phyloP scores from a whole-genome alignment of 2,888 invertebrate species.

The Machimus atricapillus region DNA sequence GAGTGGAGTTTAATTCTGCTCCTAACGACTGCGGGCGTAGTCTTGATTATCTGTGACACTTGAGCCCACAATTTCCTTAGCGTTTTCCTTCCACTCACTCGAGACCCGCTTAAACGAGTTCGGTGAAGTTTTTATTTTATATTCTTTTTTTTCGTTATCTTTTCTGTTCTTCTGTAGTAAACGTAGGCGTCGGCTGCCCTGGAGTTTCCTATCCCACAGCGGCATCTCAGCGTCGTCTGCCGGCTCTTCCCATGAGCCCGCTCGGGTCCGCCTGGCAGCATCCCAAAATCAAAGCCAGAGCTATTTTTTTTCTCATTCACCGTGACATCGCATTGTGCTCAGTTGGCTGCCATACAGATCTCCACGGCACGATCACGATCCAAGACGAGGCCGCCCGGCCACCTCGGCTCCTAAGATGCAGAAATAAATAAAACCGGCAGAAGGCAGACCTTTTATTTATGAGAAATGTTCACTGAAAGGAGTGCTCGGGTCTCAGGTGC shows the following conservation, averaged over 20 bases:
- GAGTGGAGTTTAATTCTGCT: background rate
- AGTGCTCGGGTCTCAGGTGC: conserved; percentile 37
- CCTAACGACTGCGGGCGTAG: background rate
- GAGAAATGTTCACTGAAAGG: conserved; percentile 38
- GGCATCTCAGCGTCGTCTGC: background rate
- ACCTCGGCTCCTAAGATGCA: background rate
- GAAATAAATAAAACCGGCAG: conserved; percentile 38
- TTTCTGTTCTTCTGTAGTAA: background rate
- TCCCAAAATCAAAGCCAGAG: conserved; percentile 31
- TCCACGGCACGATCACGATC: conserved; percentile 36
- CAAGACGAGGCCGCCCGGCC: conserved; percentile 29
- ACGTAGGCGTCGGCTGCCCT: background rate
- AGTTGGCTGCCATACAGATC: conserved; percentile 38
- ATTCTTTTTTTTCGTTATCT: background rate
- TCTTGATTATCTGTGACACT: background rate
- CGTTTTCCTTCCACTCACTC: background rate
- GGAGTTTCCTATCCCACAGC: background rate
- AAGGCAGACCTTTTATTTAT: conserved; percentile 41
- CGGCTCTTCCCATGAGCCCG: conserved; percentile 8
- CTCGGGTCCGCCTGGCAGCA: conserved; percentile 2
- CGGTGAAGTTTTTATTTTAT: background rate
- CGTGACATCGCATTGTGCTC: conserved; percentile 39
- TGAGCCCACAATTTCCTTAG: background rate
- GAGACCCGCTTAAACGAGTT: background rate
- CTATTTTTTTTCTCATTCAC: conserved; percentile 29